Evolutionary conservation across 1,140 invertebrate genomes (phyloP).

Genomic region (Chionoecetes opilio): DNA sequence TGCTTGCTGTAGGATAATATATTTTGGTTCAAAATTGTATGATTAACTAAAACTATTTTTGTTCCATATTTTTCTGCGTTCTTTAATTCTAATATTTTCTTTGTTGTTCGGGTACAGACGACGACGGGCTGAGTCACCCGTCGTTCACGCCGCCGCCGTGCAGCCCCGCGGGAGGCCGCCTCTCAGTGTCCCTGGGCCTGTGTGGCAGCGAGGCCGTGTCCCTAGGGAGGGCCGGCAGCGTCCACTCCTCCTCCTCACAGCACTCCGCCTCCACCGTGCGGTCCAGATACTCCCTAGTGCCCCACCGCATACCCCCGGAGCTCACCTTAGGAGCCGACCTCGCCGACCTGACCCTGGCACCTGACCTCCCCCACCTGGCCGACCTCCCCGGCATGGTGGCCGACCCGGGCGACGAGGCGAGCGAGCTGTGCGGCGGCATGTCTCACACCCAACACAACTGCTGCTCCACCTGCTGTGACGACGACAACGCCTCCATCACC

Average conservation of each 20-base stretch:
- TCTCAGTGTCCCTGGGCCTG: constrained; percentile 51
- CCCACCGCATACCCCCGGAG: constrained; percentile 73
- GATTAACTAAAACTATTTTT: too few relatives aligned
- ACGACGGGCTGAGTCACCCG: constrained; percentile 49
- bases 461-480: constrained; percentile 81
- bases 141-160: constrained; percentile 63
- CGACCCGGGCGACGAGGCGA: constrained; percentile 73
- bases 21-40: too few relatives aligned
- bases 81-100: not conserved
- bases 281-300: constrained; percentile 80
- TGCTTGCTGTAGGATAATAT: too few relatives aligned
- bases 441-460: constrained; percentile 80
- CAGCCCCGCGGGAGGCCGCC: constrained; percentile 34
- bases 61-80: not conserved
- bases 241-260: constrained; percentile 81
- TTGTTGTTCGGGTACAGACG: constrained; percentile 23
- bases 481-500: constrained; percentile 74
- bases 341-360: constrained; percentile 74
- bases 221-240: constrained; percentile 79
- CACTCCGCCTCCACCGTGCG: constrained; percentile 82
- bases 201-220: constrained; percentile 68
- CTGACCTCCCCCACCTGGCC: constrained; percentile 79
- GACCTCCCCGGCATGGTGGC: constrained; percentile 81
- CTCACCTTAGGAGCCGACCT: constrained; percentile 78
- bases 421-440: constrained; percentile 63